These are phyloP conservation scores for Carapus acus DNA, from an alignment of 2,797 vertebrate species.

Conservation along the genomic window DNA sequence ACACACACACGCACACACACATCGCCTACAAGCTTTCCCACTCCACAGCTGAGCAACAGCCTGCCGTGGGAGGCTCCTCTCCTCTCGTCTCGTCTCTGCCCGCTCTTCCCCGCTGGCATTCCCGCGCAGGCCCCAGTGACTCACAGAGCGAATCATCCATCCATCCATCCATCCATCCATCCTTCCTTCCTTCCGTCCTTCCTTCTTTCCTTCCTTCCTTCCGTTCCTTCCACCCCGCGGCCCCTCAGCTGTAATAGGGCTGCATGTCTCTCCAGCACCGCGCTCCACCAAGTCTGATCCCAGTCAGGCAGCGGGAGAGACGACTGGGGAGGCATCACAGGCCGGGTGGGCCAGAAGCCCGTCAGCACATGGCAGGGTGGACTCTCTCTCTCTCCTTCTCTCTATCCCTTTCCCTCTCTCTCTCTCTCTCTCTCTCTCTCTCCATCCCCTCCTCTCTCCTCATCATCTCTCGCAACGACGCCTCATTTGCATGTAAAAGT, in stretches of 20 bases:
- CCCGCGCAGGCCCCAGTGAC: constrained; percentile 59
- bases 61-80: constrained; percentile 46
- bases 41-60: constrained; percentile 62
- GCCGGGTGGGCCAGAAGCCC: constrained; percentile 29
- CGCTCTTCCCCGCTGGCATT: constrained; percentile 52
- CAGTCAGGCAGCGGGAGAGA: constrained; percentile 35
- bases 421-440: background rate
- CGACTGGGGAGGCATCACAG: constrained; percentile 16
- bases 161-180: constrained; percentile 53
- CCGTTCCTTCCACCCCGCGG: constrained; percentile 47
- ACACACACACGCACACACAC: constrained; percentile 21
- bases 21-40: constrained; percentile 46
- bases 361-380: constrained; percentile 17
- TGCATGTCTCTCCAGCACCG: constrained; percentile 50
- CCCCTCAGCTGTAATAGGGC: constrained; percentile 49
- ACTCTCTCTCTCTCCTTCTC: constrained; percentile 4
- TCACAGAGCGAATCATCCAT: constrained; percentile 61
- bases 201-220: constrained; percentile 56
- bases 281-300: constrained; percentile 51
- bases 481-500: constrained; percentile 28
- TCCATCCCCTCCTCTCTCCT: constrained; percentile 17
- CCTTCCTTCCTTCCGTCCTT: constrained; percentile 58
- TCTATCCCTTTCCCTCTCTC: background rate
- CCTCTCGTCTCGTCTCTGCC: constrained; percentile 27
- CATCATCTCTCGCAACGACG: constrained; percentile 16